Conservation (phyloP, 2,888 invertebrate genomes). For the Chrysotoxum bicinctum region DNA sequence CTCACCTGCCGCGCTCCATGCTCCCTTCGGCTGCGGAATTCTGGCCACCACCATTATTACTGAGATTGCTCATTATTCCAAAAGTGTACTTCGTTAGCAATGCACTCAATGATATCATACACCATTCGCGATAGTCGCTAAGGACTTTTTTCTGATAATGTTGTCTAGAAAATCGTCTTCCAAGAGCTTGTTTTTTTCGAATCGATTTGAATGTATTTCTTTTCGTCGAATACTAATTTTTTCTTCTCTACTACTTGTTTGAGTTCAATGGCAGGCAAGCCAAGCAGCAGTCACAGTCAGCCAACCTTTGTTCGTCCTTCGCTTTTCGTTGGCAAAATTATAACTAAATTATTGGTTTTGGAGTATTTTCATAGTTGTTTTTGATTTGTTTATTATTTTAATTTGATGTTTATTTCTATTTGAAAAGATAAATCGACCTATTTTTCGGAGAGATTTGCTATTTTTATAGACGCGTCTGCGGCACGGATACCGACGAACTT, state of each 20-base stretch:
- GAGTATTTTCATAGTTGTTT: constrained; percentile 25
- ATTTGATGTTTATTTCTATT: constrained; percentile 33
- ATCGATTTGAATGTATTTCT: background rate
- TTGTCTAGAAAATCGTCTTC: constrained; percentile 17
- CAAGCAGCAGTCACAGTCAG: background rate
- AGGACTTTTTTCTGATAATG: constrained; percentile 47
- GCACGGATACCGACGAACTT: constrained; percentile 31
- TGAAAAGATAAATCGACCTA: constrained; percentile 32
- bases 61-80: constrained; percentile 80
- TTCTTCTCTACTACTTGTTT: background rate
- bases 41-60: constrained; percentile 76
- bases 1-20: constrained; percentile 79
- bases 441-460: constrained; percentile 23
- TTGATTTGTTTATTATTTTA: constrained; percentile 5
- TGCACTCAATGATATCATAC: constrained; percentile 81
- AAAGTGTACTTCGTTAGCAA: constrained; percentile 80
- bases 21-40: constrained; percentile 81
- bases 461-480: constrained; percentile 66
- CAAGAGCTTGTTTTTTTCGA: background rate
- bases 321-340: constrained; percentile 18
- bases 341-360: constrained; percentile 17
- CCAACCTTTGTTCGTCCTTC: constrained; percentile 51
- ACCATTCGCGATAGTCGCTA: constrained; percentile 73
- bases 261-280: constrained; percentile 36
- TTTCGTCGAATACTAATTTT: background rate